phyloP scores from a whole-genome alignment of 1,140 invertebrate genomes.

The Linepithema humile region DNA sequence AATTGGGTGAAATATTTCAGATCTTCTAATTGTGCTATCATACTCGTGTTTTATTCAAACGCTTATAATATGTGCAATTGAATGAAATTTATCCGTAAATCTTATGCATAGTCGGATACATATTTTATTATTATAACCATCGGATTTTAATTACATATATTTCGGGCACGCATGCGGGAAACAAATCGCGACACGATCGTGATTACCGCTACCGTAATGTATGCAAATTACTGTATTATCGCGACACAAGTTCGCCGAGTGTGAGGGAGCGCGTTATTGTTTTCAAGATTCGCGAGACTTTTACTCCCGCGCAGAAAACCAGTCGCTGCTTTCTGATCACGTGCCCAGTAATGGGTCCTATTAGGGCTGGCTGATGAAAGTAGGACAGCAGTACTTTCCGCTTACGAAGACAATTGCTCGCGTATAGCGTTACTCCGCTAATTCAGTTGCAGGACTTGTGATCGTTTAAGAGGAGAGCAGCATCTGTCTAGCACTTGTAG shows the following conservation, averaged over 20 bases:
- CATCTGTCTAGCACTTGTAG: conserved; percentile 25
- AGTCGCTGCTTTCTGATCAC: conserved; percentile 22
- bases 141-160: not conserved
- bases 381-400: conserved; percentile 54
- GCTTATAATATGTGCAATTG: too few relatives aligned
- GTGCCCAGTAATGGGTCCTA: conserved; percentile 41
- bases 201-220: too few relatives aligned
- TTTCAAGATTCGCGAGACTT: conserved; percentile 8
- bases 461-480: conserved; percentile 34
- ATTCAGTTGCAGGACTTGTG: conserved; percentile 52
- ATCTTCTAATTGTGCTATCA: not conserved
- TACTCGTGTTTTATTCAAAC: not conserved
- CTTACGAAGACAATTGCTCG: conserved; percentile 40
- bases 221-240: not conserved
- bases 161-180: not conserved
- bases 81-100: too few relatives aligned
- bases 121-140: too few relatives aligned
- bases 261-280: not conserved
- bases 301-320: conserved; percentile 12
- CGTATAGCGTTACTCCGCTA: conserved; percentile 18
- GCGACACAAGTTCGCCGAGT: not conserved
- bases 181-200: not conserved
- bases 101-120: too few relatives aligned
- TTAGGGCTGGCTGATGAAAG: conserved; percentile 53
- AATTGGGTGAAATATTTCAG: not conserved